Conservation (phyloP, 2,888 invertebrate genomes). For the Oscheius onirici region DNA sequence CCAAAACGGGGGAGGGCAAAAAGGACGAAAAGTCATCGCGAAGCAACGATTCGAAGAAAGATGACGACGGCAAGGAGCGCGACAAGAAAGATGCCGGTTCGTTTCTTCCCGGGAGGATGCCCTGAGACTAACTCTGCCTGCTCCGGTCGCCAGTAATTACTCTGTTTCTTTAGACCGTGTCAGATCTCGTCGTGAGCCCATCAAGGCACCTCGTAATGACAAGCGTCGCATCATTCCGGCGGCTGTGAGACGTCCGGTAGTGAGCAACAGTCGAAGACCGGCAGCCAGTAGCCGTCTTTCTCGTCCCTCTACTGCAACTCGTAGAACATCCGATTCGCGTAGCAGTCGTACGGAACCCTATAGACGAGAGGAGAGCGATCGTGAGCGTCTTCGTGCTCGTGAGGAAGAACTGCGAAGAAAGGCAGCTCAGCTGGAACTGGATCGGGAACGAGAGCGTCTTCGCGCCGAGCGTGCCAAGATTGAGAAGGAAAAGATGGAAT, state of each 20-base stretch:
- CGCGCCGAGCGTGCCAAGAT: conserved; percentile 84
- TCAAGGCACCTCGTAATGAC: conserved; percentile 9
- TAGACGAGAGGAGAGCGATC: neutral
- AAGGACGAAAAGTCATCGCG: conserved; percentile 10
- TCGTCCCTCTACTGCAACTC: conserved; percentile 3
- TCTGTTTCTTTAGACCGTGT: conserved; percentile 23
- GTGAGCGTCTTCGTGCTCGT: conserved; percentile 71
- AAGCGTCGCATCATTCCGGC: conserved; percentile 10
- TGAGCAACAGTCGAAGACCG: too few relatives aligned
- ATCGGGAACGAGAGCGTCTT: conserved; percentile 70
- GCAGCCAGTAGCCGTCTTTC: neutral
- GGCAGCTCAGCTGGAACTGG: conserved; percentile 80
- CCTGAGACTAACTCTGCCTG: neutral
- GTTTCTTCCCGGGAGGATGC: conserved; percentile 3
- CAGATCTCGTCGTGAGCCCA: conserved; percentile 5
- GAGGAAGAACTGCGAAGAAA: conserved; percentile 85
- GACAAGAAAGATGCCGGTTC: conserved; percentile 23
- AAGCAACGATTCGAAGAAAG: neutral
- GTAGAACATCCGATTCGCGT: conserved; percentile 64
- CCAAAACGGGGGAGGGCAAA: neutral
- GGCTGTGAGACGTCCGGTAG: conserved; percentile 8
- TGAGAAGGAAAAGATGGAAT: conserved; percentile 86
- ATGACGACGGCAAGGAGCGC: conserved; percentile 2
- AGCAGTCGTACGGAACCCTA: conserved; percentile 75
- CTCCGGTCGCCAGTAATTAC: too few relatives aligned